Evolutionary conservation across 1,140 invertebrate genomes (phyloP).

Genomic region (Maniola jurtina): DNA sequence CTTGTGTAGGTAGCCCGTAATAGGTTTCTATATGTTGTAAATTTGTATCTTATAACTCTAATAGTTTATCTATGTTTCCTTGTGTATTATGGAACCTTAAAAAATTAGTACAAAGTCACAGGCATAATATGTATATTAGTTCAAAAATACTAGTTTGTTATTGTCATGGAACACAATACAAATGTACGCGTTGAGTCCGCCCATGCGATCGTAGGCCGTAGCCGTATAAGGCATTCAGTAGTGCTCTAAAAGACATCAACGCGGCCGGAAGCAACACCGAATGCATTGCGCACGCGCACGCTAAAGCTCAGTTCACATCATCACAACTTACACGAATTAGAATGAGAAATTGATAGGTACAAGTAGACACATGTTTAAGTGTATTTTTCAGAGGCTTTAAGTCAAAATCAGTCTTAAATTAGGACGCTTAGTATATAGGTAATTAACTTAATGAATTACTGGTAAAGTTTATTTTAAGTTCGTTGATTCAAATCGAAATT

Average conservation of each 20-base stretch:
- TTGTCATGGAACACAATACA: conserved; percentile 15
- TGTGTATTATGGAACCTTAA: neutral
- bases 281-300: conserved; percentile 44
- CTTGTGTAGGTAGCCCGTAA: no score
- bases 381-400: no score
- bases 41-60: no score
- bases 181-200: conserved; percentile 18
- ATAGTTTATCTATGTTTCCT: no score
- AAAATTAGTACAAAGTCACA: neutral
- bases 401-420: no score
- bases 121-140: neutral
- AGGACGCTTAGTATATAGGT: no score
- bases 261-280: conserved; percentile 41
- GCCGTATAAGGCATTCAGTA: conserved; percentile 28
- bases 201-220: conserved; percentile 28
- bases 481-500: no score
- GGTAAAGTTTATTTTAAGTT: no score
- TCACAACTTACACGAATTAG: neutral
- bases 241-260: conserved; percentile 58
- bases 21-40: no score
- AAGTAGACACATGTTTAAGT: no score
- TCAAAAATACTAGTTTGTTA: conserved; percentile 5
- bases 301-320: conserved; percentile 17
- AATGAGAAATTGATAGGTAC: no score
- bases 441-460: no score